Evolutionary conservation across 2,113 vertebrate genomes (phyloP).

Genomic region (Motacilla tschutschensis): DNA sequence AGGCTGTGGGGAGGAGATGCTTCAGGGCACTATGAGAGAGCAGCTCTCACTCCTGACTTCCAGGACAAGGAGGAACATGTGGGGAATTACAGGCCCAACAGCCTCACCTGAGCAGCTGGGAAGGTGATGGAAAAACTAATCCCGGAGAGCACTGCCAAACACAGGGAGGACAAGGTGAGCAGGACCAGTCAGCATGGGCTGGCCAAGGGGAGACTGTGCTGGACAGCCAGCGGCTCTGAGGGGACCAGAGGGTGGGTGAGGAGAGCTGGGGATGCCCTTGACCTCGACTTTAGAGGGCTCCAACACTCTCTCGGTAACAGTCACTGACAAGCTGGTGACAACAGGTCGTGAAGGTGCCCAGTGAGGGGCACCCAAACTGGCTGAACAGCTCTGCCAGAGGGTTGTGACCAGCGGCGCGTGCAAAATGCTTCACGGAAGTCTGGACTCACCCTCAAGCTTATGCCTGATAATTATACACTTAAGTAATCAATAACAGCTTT

Average conservation of each 20-base stretch:
- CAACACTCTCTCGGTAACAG: neutral
- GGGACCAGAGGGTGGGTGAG: neutral
- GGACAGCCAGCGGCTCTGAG: neutral
- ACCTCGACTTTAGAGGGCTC: neutral
- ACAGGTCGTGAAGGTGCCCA: fast-evolving
- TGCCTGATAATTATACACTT: neutral
- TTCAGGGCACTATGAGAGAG: neutral
- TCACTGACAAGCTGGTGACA: neutral
- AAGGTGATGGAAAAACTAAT: neutral
- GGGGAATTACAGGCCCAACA: neutral
- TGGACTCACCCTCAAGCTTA: neutral
- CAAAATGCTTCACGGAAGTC: neutral
- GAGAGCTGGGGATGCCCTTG: neutral
- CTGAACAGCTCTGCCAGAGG: neutral
- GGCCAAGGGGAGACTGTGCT: neutral
- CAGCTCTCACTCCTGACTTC: neutral
- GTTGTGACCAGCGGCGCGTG: fast-evolving
- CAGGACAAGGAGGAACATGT: neutral
- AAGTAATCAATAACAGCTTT: neutral
- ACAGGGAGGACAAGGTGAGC: neutral
- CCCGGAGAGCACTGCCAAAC: neutral
- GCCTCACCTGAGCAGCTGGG: neutral
- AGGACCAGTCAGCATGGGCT: neutral
- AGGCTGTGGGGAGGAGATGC: neutral
- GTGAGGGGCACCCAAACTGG: neutral